Evolutionary conservation across 2,888 invertebrate species (phyloP).

Genomic region (Galerucella calmariensis): DNA sequence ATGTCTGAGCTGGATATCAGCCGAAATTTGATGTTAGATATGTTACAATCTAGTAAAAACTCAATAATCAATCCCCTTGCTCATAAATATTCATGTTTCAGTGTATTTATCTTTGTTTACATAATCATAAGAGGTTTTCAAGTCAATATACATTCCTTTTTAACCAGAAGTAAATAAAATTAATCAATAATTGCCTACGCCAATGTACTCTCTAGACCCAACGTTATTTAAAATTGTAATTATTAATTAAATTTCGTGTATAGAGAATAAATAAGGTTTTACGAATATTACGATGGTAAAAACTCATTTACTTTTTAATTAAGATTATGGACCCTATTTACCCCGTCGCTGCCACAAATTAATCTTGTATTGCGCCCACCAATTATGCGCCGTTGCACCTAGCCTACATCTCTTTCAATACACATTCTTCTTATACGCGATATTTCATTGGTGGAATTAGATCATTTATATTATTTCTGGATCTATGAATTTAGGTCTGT

Average conservation of each 20-base stretch:
- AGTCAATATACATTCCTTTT: too few relatives aligned
- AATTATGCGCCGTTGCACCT: constrained; percentile 39
- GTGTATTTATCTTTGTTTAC: too few relatives aligned
- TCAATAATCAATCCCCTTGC: too few relatives aligned
- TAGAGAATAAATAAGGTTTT: constrained; percentile 53
- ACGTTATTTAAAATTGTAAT: constrained; percentile 51
- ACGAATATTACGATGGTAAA: constrained; percentile 54
- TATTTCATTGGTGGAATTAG: neutral
- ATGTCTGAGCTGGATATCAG: too few relatives aligned
- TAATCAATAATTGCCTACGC: constrained; percentile 13
- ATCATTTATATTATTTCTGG: too few relatives aligned
- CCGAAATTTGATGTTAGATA: too few relatives aligned
- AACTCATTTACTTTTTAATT: constrained; percentile 59
- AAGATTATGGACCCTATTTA: constrained; percentile 55
- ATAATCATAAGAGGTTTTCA: too few relatives aligned
- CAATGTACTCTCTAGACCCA: constrained; percentile 46
- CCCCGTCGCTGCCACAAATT: constrained; percentile 53
- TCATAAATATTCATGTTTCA: too few relatives aligned
- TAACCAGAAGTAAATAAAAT: too few relatives aligned
- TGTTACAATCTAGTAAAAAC: too few relatives aligned
- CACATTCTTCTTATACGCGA: neutral
- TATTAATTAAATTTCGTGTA: constrained; percentile 53
- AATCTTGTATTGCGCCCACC: constrained; percentile 51
- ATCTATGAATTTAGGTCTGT: too few relatives aligned
- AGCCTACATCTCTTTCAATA: neutral